These are phyloP conservation scores for Drosophila ambigua DNA, from an alignment of 1,140 invertebrate species.

Conservation along the genomic window DNA sequence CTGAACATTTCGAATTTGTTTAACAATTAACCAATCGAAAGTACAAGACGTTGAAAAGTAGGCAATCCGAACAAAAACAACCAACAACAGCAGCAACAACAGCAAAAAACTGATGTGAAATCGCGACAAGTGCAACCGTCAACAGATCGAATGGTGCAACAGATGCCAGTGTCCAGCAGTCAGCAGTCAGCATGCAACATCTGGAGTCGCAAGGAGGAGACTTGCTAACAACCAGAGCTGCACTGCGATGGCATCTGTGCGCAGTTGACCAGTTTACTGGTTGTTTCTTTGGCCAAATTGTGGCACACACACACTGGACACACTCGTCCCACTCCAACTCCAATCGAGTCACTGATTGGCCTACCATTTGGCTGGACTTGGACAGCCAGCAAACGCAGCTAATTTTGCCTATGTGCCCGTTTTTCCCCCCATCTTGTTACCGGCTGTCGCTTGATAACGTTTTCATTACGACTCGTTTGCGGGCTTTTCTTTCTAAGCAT, in stretches of 20 bases:
- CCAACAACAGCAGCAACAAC: conserved; percentile 20
- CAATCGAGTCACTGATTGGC: conserved; percentile 53
- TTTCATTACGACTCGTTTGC: conserved; percentile 52
- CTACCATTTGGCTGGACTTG: conserved; percentile 29
- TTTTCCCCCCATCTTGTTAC: conserved; percentile 30
- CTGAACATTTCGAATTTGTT: conserved; percentile 73
- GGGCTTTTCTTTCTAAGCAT: not conserved
- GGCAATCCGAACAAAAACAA: conserved; percentile 52
- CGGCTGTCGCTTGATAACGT: conserved; percentile 69
- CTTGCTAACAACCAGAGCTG: conserved; percentile 18
- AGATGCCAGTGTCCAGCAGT: conserved; percentile 21
- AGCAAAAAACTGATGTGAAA: conserved; percentile 51
- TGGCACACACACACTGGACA: conserved; percentile 23
- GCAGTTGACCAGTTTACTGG: conserved; percentile 36
- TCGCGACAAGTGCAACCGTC: conserved; percentile 72
- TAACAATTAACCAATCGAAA: conserved; percentile 81
- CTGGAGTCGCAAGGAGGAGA: conserved; percentile 23
- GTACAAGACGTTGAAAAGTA: conserved; percentile 77
- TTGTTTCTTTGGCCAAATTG: conserved; percentile 60
- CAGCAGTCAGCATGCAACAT: conserved; percentile 5
- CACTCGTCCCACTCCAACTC: no score
- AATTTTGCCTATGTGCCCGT: conserved; percentile 54
- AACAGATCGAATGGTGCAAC: conserved; percentile 53
- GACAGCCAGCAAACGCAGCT: conserved; percentile 58
- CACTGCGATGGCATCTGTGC: conserved; percentile 46